These are phyloP conservation scores for Phengaris arion DNA, from an alignment of 2,888 invertebrate genomes.

Conservation along the genomic window DNA sequence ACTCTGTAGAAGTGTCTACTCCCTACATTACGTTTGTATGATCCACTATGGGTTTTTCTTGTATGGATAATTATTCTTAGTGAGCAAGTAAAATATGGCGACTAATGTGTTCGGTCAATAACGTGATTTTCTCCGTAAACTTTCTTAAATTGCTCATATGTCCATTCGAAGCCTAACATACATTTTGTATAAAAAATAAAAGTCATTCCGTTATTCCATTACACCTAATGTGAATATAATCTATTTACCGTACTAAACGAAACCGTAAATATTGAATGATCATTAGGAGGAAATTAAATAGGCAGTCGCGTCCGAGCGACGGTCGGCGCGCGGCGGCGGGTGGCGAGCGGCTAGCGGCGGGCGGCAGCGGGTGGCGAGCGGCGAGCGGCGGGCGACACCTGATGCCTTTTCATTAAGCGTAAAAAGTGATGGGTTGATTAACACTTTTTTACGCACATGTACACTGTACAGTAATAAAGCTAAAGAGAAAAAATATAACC, in stretches of 20 bases:
- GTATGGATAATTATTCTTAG: neutral
- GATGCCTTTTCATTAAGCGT: conserved; percentile 2
- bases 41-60: neutral
- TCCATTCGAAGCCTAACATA: neutral
- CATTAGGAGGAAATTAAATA: conserved; percentile 76
- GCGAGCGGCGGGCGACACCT: neutral
- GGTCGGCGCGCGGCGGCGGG: too few species aligned
- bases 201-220: neutral
- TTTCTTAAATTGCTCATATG: neutral
- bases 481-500: too few species aligned
- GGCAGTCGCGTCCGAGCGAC: conserved; percentile 66
- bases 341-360: conserved; percentile 43
- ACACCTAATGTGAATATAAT: conserved; percentile 9
- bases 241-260: conserved; percentile 29
- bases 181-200: conserved; percentile 1
- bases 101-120: neutral
- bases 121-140: neutral
- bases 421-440: neutral
- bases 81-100: neutral
- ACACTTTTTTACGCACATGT: neutral
- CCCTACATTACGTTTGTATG: neutral
- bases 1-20: neutral
- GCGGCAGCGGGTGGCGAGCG: neutral
- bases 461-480: too few species aligned
- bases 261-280: conserved; percentile 59